Conservation (phyloP, 2,797 vertebrate genomes). For the Spea hammondii region DNA sequence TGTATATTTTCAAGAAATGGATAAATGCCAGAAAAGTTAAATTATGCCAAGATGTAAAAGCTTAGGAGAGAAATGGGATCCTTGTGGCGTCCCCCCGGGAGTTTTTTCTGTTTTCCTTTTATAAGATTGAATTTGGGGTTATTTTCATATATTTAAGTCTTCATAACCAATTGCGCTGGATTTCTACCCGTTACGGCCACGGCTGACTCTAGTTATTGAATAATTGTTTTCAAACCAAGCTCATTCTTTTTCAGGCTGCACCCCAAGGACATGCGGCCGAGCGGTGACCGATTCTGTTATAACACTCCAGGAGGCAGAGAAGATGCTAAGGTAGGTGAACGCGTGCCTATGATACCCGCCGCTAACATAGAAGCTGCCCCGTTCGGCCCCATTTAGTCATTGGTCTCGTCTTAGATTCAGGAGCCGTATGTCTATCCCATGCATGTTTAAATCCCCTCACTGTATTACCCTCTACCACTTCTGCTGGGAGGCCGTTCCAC, state of each 20-base stretch:
- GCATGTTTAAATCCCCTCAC: too few relatives aligned
- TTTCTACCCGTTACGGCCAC: not conserved
- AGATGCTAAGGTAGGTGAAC: constrained; percentile 74
- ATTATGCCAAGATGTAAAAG: not conserved
- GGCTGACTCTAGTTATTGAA: not conserved
- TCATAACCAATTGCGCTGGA: not conserved
- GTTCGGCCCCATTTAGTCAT: too few relatives aligned
- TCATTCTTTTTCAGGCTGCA: constrained; percentile 75
- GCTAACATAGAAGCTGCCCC: too few relatives aligned
- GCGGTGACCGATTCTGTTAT: constrained; percentile 80
- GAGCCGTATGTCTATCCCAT: too few relatives aligned
- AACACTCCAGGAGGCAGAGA: constrained; percentile 78
- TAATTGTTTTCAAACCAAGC: constrained; percentile 9
- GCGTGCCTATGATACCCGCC: too few relatives aligned
- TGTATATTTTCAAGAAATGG: not conserved
- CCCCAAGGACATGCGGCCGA: constrained; percentile 85
- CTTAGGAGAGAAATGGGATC: constrained; percentile 11
- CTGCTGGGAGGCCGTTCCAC: too few relatives aligned
- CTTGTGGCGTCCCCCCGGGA: not conserved
- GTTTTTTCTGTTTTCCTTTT: not conserved
- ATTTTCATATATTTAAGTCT: not conserved
- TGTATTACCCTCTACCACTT: too few relatives aligned
- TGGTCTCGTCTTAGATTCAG: too few relatives aligned
- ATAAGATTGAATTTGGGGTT: not conserved
- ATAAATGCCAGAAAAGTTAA: constrained; percentile 14